Evolutionary conservation across 1,140 invertebrate species (phyloP), one percentile per base, ranked within the genome.

Genomic region (Agrilus planipennis): DNA sequence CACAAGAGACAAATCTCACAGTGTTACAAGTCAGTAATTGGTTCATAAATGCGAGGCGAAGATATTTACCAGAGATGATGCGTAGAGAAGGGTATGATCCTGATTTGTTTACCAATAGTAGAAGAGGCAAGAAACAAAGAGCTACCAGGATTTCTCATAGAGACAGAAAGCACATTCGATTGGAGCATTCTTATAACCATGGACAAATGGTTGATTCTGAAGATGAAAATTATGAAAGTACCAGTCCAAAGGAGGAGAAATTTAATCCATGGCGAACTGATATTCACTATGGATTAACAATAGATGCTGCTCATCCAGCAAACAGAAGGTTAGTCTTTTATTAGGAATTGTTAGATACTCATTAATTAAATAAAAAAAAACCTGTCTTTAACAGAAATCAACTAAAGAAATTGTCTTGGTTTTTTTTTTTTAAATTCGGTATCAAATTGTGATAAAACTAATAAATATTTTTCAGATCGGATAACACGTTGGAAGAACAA

Each of bases 1-100:
- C 89, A 10, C 77, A 82, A 56, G 84, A 89, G 51, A 86, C 90
- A 0, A 83, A 84, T 55, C 69, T 97, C 4, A 90, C 87, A 1
- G 79, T 92, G 2, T 67, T 93, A 6, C 88, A 86, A 72, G 82
- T 87, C 2, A 84, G 80, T 54, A 87, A 88, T 62, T 88, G 83
- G 84, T 88, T 86, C 53, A 88, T 88, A 42, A 87, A 88, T 54
- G 83, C 83, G 0, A 65, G 84, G 27, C 64, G 84, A 39, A 39
- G 57, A 23, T 52, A 52, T 39, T 34, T 47, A 27, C 84, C 84
- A 0, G 80, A 84, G 54, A 81, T 86, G 65, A 83, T 86, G 35
- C 61, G 77, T n/a, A 68, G 71, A 29, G 83, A 85, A 57, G 84
- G 83, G 1, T 74, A 81, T 38, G 80, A 87, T 60, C 82, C 83